These are phyloP conservation scores for Rallus crepitans DNA, from an alignment of 2,797 vertebrate genomes.

Conservation along the genomic window DNA sequence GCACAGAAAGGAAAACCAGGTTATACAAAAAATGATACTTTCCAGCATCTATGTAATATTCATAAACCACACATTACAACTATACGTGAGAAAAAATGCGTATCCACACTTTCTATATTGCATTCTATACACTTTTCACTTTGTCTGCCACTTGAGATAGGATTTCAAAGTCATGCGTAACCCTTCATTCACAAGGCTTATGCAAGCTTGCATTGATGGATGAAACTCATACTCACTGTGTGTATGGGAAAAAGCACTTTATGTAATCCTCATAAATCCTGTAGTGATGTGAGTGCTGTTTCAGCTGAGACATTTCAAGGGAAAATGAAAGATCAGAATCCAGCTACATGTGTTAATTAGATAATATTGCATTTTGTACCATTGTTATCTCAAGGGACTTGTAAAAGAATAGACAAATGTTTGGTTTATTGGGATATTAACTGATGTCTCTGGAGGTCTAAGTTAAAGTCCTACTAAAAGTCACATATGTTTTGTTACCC, in stretches of 20 bases:
- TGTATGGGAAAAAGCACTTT: slow-evolving; percentile 58
- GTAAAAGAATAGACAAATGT: background rate
- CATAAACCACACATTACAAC: background rate
- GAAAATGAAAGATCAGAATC: background rate
- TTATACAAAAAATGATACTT: background rate
- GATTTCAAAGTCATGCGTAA: slow-evolving; percentile 25
- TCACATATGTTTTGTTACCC: background rate
- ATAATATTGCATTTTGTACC: slow-evolving; percentile 25
- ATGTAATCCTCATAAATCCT: slow-evolving; percentile 53
- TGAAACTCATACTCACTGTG: slow-evolving; percentile 6
- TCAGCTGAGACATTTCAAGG: background rate
- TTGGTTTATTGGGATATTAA: slow-evolving; percentile 32
- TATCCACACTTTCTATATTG: background rate
- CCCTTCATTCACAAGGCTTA: slow-evolving; percentile 9
- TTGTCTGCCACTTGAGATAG: slow-evolving; percentile 29
- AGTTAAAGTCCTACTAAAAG: background rate
- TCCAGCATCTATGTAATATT: background rate
- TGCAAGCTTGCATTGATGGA: slow-evolving; percentile 35
- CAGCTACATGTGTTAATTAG: slow-evolving; percentile 37
- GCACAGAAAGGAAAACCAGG: background rate
- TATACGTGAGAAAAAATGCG: background rate
- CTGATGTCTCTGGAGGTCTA: slow-evolving; percentile 6
- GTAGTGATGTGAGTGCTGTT: background rate
- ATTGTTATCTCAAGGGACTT: slow-evolving; percentile 5
- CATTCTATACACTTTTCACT: background rate